A percentile compares a stretch with the other conserved stretches of the same genome.
Conservation (phyloP, 2,888 invertebrate species). For the Empis stercorea region DNA sequence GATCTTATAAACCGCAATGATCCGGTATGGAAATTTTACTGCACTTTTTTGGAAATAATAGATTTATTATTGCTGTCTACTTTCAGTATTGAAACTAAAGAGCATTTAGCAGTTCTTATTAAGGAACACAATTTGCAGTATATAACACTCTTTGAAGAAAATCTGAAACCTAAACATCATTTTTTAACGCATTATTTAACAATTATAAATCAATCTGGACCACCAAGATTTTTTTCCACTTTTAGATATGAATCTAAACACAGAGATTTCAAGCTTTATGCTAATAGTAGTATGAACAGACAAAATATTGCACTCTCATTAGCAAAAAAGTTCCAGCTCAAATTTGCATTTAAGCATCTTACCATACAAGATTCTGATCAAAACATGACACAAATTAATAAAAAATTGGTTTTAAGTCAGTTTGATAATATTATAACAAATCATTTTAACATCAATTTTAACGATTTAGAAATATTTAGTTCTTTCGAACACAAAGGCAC, state of each 20-base stretch:
- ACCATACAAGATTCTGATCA: background rate
- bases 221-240: slow-evolving; percentile 4
- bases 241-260: too few species aligned
- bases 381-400: background rate
- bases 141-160: background rate
- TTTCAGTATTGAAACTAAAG: background rate
- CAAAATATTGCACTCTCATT: slow-evolving; percentile 3
- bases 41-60: slow-evolving; percentile 8
- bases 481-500: background rate
- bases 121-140: slow-evolving; percentile 1
- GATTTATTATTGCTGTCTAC: slow-evolving; percentile 8
- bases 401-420: background rate
- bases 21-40: slow-evolving; percentile 7
- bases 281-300: background rate
- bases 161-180: slow-evolving; percentile 5
- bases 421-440: background rate
- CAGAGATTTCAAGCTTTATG: slow-evolving; percentile 3
- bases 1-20: background rate
- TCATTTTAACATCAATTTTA: too few species aligned
- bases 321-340: background rate
- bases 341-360: background rate
- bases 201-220: slow-evolving; percentile 5
- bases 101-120: background rate
- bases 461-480: background rate
- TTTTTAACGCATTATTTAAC: slow-evolving; percentile 5